These are phyloP conservation scores for Chromoteleia sp. DNA, from an alignment of 2,888 invertebrate species.

Conservation along the genomic window DNA sequence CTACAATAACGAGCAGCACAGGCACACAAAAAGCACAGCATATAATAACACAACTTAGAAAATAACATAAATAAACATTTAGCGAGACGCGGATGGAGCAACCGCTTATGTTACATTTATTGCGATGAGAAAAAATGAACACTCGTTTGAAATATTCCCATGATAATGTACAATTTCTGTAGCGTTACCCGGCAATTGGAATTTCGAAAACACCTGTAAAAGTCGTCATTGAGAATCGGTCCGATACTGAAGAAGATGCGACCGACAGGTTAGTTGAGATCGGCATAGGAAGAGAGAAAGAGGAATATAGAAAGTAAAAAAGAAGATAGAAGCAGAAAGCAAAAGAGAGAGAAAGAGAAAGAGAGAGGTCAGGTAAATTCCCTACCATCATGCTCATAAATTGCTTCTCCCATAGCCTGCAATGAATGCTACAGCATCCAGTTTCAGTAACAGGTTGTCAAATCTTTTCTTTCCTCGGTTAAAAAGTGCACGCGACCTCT, in stretches of 20 bases:
- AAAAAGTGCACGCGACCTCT: constrained; percentile 30
- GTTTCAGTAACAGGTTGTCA: constrained; percentile 66
- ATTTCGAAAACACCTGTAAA: constrained; percentile 57
- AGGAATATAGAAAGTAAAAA: constrained; percentile 60
- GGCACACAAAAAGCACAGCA: constrained; percentile 8
- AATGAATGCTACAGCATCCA: constrained; percentile 63
- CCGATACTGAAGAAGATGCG: constrained; percentile 58
- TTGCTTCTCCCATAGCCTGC: constrained; percentile 59
- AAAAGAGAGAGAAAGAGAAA: constrained; percentile 23
- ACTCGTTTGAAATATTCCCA: background rate
- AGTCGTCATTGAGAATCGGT: constrained; percentile 41
- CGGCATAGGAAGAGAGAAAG: constrained; percentile 55
- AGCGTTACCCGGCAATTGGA: constrained; percentile 33
- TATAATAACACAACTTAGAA: background rate
- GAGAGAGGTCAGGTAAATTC: constrained; percentile 62
- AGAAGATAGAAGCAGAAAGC: constrained; percentile 40
- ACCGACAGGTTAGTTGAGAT: constrained; percentile 59
- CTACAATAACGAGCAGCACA: background rate
- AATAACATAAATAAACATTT: constrained; percentile 1
- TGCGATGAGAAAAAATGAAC: background rate
- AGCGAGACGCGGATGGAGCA: background rate
- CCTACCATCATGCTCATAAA: constrained; percentile 65
- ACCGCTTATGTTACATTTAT: constrained; percentile 1
- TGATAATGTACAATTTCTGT: constrained; percentile 20
- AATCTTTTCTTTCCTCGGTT: constrained; percentile 34